Base-by-base conservation (phyloP, 2,797 vertebrate genomes). In the Mycteria americana region DNA sequence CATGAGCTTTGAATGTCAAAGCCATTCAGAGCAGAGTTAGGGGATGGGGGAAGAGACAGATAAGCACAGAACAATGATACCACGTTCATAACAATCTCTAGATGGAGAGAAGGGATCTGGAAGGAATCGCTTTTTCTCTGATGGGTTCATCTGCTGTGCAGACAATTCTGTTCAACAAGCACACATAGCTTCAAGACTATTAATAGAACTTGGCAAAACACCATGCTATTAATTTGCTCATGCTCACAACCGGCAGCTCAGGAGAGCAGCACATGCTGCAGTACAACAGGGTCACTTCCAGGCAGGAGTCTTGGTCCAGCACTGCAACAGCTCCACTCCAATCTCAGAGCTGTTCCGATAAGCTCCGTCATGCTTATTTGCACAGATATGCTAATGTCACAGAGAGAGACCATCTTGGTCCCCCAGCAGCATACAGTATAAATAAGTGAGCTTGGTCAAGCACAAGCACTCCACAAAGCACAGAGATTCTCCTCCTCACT, bases 211-310 rank as follows among this genome's bases (percentile, higher is more conserved):
- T 73, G 92, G 70, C 68, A 57, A 30, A 72, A 57, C 37, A 25
- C 14, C 21, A 10, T 4, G 0, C 7, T 4, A 5, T 3, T 18
- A 14, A 9, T 62, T 16, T 46, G 25, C 62, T 79, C 23, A 0
- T 23, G 81, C 63, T 88, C 80, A 43, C n/a, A 23, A 19, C 65
- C 43, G 79, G 53, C 75, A 69, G 65, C 65, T 48, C 46, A 35
- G 56, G 57, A 80, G 68, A 53, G 22, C 53, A 50, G 63, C 51
- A 17, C 23, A 9, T 6, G 25, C 76, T 35, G 57, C 72, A 16
- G 13, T 5, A 12, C 27, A 41, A 10, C 7, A 13, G 45, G 41
- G 51, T 37, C 76, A 13, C 43, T 45, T 13, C 63, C 31, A 17
- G 65, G 37, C 33, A 43, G 54, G 18, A 57, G 25, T 6, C 60